phyloP scores from a whole-genome alignment of 2,797 vertebrate genomes.

The Euphonia xanthogaster region DNA sequence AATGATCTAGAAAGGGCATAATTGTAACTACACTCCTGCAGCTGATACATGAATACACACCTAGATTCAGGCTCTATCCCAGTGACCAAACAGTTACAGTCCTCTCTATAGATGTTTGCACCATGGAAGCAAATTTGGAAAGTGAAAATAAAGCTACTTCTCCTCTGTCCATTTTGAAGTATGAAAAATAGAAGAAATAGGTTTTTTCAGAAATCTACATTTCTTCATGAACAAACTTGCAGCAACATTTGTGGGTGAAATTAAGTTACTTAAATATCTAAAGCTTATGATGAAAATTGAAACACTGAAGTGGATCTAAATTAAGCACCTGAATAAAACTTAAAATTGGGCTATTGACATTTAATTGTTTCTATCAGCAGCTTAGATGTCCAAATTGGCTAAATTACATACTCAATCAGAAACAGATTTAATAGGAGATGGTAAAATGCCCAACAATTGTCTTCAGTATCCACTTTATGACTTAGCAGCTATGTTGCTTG shows the following conservation, averaged over 20 bases:
- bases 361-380: slow-evolving; percentile 1
- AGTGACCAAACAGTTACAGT: background rate
- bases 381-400: background rate
- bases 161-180: background rate
- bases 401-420: background rate
- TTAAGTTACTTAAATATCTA: background rate
- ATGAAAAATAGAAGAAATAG: background rate
- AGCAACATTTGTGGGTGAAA: background rate
- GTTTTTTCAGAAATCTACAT: background rate
- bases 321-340: slow-evolving; percentile 7
- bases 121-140: background rate
- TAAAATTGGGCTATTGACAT: background rate
- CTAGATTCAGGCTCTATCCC: background rate
- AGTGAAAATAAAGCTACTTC: background rate
- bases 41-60: background rate
- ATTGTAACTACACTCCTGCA: background rate
- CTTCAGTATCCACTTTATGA: background rate
- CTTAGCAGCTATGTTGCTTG: background rate
- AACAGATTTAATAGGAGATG: background rate
- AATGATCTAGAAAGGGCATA: background rate
- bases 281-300: background rate
- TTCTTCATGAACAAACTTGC: background rate
- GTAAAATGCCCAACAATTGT: background rate
- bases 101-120: background rate
- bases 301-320: background rate